These are phyloP conservation scores for Notospermus geniculatus DNA, from an alignment of 1,140 invertebrate species.

Conservation along the genomic window DNA sequence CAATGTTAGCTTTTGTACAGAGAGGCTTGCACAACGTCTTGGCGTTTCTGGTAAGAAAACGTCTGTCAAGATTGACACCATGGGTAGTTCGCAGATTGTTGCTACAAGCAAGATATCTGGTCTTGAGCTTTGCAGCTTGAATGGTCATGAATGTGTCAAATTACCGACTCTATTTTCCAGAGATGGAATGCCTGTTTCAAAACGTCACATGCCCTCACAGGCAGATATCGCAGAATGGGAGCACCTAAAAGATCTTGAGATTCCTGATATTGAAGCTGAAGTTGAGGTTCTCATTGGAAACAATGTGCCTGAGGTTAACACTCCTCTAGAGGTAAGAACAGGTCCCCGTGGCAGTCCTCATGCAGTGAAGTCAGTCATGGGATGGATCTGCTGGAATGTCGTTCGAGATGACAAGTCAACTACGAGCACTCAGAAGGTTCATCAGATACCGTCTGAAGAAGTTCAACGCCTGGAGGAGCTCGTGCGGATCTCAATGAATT, in stretches of 20 bases:
- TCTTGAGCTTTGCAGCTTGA: neutral
- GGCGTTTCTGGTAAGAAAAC: no score
- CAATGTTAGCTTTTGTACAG: no score
- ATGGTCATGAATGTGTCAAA: neutral
- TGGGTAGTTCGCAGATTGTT: no score
- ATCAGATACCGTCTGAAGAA: no score
- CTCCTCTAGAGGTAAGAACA: neutral
- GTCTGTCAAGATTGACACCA: no score
- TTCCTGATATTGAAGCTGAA: neutral
- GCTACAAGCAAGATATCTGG: neutral
- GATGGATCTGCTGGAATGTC: neutral
- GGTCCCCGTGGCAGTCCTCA: neutral
- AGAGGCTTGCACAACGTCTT: no score
- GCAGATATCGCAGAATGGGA: neutral
- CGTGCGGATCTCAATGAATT: no score
- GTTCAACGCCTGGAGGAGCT: no score
- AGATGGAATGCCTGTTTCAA: conserved; percentile 1
- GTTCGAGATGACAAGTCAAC: no score
- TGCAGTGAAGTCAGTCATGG: neutral
- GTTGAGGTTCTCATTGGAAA: neutral
- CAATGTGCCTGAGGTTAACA: neutral
- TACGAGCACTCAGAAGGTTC: no score
- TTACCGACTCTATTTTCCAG: neutral
- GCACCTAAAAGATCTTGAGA: neutral
- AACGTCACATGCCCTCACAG: neutral